Conservation (phyloP, 1,140 invertebrate genomes). For the Plodia interpunctella region DNA sequence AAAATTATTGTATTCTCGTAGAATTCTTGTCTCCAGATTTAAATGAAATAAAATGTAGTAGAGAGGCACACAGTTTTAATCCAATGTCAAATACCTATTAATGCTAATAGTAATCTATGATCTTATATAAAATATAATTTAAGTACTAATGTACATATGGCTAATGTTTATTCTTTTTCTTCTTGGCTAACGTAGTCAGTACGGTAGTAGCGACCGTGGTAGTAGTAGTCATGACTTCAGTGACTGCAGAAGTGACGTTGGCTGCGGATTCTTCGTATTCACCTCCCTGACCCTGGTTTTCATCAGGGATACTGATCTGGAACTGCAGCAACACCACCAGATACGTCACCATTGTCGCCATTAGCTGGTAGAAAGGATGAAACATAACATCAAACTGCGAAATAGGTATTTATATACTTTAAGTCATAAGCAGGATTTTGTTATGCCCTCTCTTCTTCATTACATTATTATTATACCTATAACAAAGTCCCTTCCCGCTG, state of each 20-base stretch:
- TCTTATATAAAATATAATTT: too few species aligned
- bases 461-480: too few species aligned
- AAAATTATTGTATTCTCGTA: too few species aligned
- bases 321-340: conserved; percentile 83
- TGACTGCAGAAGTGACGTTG: conserved; percentile 31
- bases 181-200: conserved; percentile 52
- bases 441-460: too few species aligned
- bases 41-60: too few species aligned
- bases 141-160: background rate
- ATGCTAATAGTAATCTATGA: background rate
- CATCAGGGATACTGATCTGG: conserved; percentile 83
- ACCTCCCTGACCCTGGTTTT: conserved; percentile 30
- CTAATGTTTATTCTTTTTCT: conserved; percentile 52
- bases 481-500: too few species aligned
- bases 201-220: conserved; percentile 51
- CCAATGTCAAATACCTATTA: too few species aligned
- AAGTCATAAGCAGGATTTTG: background rate
- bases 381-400: too few species aligned
- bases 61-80: too few species aligned
- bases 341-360: conserved; percentile 84
- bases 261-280: conserved; percentile 22
- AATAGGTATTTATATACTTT: background rate
- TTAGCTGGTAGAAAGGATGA: conserved; percentile 56
- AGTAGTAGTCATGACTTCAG: conserved; percentile 33
- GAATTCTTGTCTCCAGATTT: too few species aligned